Conservation (phyloP, 1,140 invertebrate species). For the Hydropsyche tenuis region DNA sequence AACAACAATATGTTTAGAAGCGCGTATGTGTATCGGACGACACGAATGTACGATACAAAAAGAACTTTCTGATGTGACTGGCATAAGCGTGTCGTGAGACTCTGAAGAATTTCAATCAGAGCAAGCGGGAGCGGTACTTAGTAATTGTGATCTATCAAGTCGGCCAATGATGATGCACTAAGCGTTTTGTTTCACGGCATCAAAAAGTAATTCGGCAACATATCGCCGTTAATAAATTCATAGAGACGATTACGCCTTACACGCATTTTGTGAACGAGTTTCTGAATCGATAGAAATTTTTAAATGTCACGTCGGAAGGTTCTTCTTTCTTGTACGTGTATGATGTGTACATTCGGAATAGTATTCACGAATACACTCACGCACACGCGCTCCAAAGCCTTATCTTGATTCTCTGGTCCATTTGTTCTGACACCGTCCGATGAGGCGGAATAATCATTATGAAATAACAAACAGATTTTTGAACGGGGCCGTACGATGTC, state of each 20-base stretch:
- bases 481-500: slow-evolving; percentile 42
- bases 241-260: too few relatives aligned
- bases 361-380: not conserved
- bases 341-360: too few relatives aligned
- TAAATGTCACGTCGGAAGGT: too few relatives aligned
- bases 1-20: too few relatives aligned
- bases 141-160: slow-evolving; percentile 9
- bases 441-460: slow-evolving; percentile 50
- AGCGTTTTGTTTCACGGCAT: too few relatives aligned
- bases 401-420: slow-evolving; percentile 49
- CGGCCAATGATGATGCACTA: not conserved
- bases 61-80: not conserved
- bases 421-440: slow-evolving; percentile 47
- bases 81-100: slow-evolving; percentile 15
- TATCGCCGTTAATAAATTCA: too few relatives aligned
- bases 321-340: too few relatives aligned
- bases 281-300: too few relatives aligned
- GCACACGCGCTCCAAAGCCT: not conserved
- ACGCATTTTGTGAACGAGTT: too few relatives aligned
- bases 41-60: too few relatives aligned
- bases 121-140: not conserved
- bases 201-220: too few relatives aligned
- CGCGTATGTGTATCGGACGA: too few relatives aligned
- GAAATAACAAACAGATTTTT: slow-evolving; percentile 50
- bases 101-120: slow-evolving; percentile 10